Base-by-base conservation (phyloP, 2,888 invertebrate species). In the Athalia rosae region DNA sequence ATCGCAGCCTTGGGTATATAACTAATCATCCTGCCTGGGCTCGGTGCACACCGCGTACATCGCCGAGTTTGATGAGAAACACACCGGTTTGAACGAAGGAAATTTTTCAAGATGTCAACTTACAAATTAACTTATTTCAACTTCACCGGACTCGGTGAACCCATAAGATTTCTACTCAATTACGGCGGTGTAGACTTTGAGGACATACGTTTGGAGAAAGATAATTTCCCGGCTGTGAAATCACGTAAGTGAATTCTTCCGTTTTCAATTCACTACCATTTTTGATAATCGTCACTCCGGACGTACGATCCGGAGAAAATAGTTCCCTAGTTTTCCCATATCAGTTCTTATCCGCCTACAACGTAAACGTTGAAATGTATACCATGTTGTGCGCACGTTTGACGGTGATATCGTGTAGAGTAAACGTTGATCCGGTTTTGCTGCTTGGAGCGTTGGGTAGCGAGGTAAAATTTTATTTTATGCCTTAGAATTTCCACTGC, bases 41-140 rank as follows among this genome's bases (percentile, higher is more conserved):
- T 7, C n/a, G 3, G 5, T 5, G 58, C 6, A 13, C n/a, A 4
- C 3, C 58, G 15, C 13, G 13, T n/a, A 58, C 15, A 58, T 3
- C 3, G 58, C 13, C 15, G n/a, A 7, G 13, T 2, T 13, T 15
- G n/a, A n/a, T 13, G n/a, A 11, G n/a, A 13, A 11, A 28, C 28
- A 28, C 28, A 28, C 28, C 28, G 28, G 28, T 28, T 28, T 28
- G 28, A 28, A 28, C 28, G 28, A 28, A 28, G 28, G 28, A 28
- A 28, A 28, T 28, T 28, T 9, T 11, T 45, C 5, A 74, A 15
- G 15, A 86, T 86, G 86, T 64, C 87, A 71, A 83, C 69, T 6
- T 90, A 90, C 83, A 90, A 89, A 78, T 80, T 91, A 56, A 90
- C 86, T 9, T 91, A 91, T 79, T 91, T 91, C 81, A 88, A 90